Evolutionary conservation across 2,888 invertebrate genomes (phyloP), one percentile per base, ranked within the genome.

Genomic region (Drosophila mercatorum): DNA sequence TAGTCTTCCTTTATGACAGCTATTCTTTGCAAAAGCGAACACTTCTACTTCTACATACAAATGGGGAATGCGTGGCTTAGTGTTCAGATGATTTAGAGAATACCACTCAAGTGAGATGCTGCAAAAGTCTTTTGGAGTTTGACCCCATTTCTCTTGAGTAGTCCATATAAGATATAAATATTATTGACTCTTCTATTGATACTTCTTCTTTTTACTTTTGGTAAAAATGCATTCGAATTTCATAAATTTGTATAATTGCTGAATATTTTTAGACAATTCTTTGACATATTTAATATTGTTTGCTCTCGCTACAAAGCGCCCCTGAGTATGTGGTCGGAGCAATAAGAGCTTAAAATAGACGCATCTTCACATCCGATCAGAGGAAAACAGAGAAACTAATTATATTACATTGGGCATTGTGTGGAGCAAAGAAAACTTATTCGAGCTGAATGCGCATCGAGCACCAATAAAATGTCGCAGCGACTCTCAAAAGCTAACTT

Each of bases 391-490:
- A 44, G 41, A 53, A 64, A 72, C 58, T 41, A 66, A 73, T 78
- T 70, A 51, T 63, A 53, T 28, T 22, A 41, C 49, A 44, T 51
- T 44, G 55, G 22, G 34, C 46, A 68, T 58, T 70, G 57, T 60
- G 40, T 56, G 28, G 44, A 43, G 47, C 34, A 60, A 63, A 7
- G 34, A 22, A 69, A 53, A 43, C 60, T 62, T 56, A 68, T 73
- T 62, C 65, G 56, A 65, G 47, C 66, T 14, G 41, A 26, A 61
- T 60, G 43, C 46, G 67, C 53, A 17, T 44, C 7, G 46, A 43
- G 58, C 67, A 75, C 62, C 72, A 81, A 81, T 80, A 78, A 67
- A 81, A 75, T 68, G 70, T 74, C 66, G 63, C 52, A 63, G 52
- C 43, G 43, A 38, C n/a, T n/a, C 41, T 41, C 46, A 47, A 74